A percentile compares a stretch with the other conserved stretches of the same genome.
Evolutionary conservation across 1,140 invertebrate species (phyloP).

Genomic region (Zaprionus davidi): DNA sequence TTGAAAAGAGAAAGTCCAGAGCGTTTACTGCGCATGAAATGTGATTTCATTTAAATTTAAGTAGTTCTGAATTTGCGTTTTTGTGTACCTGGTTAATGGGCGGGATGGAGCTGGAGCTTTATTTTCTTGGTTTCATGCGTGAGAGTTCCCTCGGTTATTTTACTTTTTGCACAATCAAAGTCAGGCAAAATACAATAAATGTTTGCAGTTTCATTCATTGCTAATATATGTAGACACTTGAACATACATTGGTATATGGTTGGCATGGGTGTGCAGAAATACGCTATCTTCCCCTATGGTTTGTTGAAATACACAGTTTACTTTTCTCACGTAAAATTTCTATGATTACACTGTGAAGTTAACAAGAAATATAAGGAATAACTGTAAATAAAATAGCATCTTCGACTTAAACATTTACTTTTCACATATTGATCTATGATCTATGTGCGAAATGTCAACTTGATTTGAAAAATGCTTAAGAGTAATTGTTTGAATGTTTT

Average conservation of each 20-base stretch:
- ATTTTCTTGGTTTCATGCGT: conserved; percentile 42
- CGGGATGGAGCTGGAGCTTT: conserved; percentile 4
- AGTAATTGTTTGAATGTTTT: not conserved
- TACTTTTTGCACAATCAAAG: not conserved
- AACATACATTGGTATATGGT: not conserved
- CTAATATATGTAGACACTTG: not conserved
- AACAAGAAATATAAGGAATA: conserved; percentile 20
- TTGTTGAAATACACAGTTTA: not conserved
- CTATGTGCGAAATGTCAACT: not conserved
- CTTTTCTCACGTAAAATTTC: conserved; percentile 22
- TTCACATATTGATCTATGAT: not conserved
- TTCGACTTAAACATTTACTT: not conserved
- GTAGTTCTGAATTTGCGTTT: conserved; percentile 55
- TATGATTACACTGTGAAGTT: conserved; percentile 48
- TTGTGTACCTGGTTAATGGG: conserved; percentile 14
- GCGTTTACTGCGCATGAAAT: conserved; percentile 44
- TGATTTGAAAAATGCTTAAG: no score
- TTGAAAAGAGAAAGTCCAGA: conserved; percentile 80
- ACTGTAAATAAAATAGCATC: not conserved
- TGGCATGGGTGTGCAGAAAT: not conserved
- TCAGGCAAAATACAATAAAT: not conserved
- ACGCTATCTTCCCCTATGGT: not conserved
- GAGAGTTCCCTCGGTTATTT: not conserved
- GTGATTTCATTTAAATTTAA: conserved; percentile 73
- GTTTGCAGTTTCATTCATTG: not conserved